phyloP scores from a whole-genome alignment of 2,113 vertebrate genomes.

The Hemiprocne comata region DNA sequence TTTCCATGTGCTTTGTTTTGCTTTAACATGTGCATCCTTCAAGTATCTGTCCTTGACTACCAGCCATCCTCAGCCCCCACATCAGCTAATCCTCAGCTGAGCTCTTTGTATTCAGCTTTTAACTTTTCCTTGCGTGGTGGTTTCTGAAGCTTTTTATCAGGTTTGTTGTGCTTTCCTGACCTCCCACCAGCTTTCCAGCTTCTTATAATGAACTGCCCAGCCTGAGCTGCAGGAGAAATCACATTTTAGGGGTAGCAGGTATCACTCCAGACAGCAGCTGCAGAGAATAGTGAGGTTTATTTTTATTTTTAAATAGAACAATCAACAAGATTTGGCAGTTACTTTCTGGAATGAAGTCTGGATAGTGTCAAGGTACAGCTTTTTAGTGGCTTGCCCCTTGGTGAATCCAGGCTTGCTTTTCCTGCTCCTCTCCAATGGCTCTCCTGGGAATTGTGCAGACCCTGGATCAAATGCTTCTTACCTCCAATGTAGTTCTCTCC shows the following conservation, averaged over 20 bases:
- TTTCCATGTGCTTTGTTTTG: background rate
- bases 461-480: background rate
- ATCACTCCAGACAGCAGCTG: background rate
- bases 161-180: background rate
- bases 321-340: background rate
- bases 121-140: rapidly evolving
- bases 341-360: background rate
- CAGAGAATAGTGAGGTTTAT: rapidly evolving
- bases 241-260: background rate
- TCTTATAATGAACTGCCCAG: background rate
- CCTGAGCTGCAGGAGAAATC: background rate
- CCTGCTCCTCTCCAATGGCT: background rate
- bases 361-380: background rate
- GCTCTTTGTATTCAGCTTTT: background rate
- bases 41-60: background rate
- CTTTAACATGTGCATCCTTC: background rate
- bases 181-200: background rate
- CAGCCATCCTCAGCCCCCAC: background rate
- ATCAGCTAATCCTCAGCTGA: background rate
- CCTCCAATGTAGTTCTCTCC: background rate
- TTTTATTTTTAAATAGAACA: background rate
- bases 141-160: background rate
- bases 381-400: background rate
- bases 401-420: background rate
- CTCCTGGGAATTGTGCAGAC: background rate